Percentiles rank a stretch among this genome's conserved stretches.
Conservation (phyloP, 2,797 vertebrate species). For the Taenioides sp. region DNA sequence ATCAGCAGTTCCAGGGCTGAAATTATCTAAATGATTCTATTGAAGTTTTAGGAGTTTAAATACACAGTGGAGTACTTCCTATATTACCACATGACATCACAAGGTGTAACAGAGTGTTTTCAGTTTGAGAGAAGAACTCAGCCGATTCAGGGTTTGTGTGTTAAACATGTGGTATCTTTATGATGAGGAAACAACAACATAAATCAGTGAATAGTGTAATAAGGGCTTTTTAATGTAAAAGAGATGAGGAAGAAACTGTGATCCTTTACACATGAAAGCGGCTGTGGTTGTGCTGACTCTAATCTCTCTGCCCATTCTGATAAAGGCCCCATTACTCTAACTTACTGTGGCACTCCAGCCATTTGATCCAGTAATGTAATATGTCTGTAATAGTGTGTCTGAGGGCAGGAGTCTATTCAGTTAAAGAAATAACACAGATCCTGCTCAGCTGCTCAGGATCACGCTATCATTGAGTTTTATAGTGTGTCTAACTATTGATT, state of each 20-base stretch:
- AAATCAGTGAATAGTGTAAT: too few species aligned
- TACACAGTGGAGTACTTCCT: too few species aligned
- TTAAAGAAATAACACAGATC: conserved; percentile 16
- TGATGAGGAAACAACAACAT: too few species aligned
- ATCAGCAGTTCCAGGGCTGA: too few species aligned
- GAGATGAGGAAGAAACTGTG: not conserved
- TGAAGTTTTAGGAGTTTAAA: too few species aligned
- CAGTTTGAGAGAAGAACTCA: too few species aligned
- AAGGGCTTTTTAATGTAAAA: not conserved
- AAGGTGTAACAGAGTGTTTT: too few species aligned
- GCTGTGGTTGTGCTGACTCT: not conserved
- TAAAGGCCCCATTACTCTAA: conserved; percentile 21
- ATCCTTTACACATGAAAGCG: not conserved
- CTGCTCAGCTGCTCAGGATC: conserved; percentile 3
- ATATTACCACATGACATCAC: too few species aligned
- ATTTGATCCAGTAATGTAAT: conserved; percentile 24
- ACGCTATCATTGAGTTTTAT: conserved; percentile 38
- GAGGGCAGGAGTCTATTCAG: conserved; percentile 6
- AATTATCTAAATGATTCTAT: too few species aligned
- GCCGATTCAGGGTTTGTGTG: too few species aligned
- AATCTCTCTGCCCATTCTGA: conserved; percentile 11
- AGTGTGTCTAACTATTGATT: conserved; percentile 40
- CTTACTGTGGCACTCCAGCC: conserved; percentile 11
- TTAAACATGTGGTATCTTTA: too few species aligned
- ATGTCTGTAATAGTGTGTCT: conserved; percentile 10